phyloP scores from a whole-genome alignment of 2,797 vertebrate genomes.

The Eupleurogrammus muticus region DNA sequence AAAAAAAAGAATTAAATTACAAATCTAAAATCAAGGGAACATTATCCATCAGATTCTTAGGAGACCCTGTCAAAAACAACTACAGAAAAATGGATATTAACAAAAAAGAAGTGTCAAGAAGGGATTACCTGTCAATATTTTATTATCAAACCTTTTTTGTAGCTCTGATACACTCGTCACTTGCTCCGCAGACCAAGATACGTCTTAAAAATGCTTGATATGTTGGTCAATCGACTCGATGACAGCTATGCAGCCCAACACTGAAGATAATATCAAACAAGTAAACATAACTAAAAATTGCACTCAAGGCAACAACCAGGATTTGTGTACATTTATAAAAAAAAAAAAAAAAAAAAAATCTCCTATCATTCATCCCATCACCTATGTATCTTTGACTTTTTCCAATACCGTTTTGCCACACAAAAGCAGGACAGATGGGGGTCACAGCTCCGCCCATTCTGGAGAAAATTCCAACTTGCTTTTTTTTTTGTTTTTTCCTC shows the following conservation, averaged over 20 bases:
- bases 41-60: constrained; percentile 44
- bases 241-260: constrained; percentile 80
- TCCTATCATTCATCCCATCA: constrained; percentile 62
- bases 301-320: constrained; percentile 81
- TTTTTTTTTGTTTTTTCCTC: background rate
- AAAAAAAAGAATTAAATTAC: constrained; percentile 37
- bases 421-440: constrained; percentile 42
- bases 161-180: constrained; percentile 60
- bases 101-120: constrained; percentile 45
- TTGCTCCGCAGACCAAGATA: constrained; percentile 54
- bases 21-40: constrained; percentile 47
- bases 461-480: constrained; percentile 58
- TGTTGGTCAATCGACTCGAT: constrained; percentile 74
- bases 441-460: constrained; percentile 24
- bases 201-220: constrained; percentile 72
- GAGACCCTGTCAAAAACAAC: constrained; percentile 29
- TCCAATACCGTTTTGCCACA: constrained; percentile 59
- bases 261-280: constrained; percentile 79
- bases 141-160: constrained; percentile 71
- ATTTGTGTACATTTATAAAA: constrained; percentile 70
- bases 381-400: constrained; percentile 53
- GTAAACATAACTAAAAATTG: constrained; percentile 80
- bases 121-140: constrained; percentile 67
- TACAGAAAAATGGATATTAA: constrained; percentile 28
- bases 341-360: constrained; percentile 61